Evolutionary conservation across 2,113 vertebrate species (phyloP).

Genomic region (Fukomys damarensis): DNA sequence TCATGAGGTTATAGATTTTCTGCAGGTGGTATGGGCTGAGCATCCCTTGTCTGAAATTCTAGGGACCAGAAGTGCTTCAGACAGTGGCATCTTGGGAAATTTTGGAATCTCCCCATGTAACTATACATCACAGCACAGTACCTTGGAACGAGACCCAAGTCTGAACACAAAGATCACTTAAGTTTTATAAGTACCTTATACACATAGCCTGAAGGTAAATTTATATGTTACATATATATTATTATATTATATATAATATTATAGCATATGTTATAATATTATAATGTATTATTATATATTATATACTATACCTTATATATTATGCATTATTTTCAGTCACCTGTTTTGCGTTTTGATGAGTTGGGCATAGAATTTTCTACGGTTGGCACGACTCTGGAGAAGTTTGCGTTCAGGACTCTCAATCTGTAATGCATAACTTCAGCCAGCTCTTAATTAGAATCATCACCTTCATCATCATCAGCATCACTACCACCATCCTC

Average conservation of each 20-base stretch:
- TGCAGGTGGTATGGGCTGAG: not conserved
- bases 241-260: too few species aligned
- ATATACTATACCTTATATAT: too few species aligned
- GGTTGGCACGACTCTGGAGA: not conserved
- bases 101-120: not conserved
- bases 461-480: not conserved
- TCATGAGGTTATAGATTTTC: not conserved
- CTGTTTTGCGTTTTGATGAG: not conserved
- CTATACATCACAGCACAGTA: not conserved
- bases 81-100: too few species aligned
- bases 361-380: not conserved
- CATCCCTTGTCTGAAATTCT: not conserved
- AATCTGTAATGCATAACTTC: not conserved
- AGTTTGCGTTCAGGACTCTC: not conserved
- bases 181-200: too few species aligned
- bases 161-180: not conserved
- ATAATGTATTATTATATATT: too few species aligned
- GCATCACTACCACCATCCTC: too few species aligned
- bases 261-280: too few species aligned
- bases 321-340: not conserved
- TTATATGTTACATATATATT: too few species aligned
- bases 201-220: not conserved
- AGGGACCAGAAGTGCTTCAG: not conserved
- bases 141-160: not conserved
- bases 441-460: not conserved